phyloP scores from a whole-genome alignment of 2,888 invertebrate genomes.

The Lucinisca nassula region DNA sequence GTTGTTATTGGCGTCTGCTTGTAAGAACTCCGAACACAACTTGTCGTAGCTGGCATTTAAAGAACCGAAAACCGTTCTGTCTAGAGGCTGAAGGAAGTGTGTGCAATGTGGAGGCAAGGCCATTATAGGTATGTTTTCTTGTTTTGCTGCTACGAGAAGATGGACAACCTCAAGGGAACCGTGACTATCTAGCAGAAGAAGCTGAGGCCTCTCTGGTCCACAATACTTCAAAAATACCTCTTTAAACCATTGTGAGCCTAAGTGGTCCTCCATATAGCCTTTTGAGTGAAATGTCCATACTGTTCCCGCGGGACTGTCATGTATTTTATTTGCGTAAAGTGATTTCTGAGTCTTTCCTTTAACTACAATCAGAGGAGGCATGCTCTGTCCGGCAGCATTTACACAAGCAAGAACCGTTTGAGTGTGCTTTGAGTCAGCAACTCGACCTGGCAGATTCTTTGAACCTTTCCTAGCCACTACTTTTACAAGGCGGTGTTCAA shows the following conservation, averaged over 20 bases:
- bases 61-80: too few species aligned
- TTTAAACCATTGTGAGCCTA: constrained; percentile 10
- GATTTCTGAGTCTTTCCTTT: neutral
- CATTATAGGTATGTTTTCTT: neutral
- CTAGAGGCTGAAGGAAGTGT: too few species aligned
- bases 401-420: neutral
- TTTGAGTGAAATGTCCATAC: constrained; percentile 16
- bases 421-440: neutral
- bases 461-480: neutral
- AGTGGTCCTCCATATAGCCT: constrained; percentile 21
- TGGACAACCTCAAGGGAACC: neutral
- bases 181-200: constrained; percentile 6
- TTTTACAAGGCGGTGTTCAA: neutral
- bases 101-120: neutral
- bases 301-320: neutral
- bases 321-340: neutral
- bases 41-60: too few species aligned
- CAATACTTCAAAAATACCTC: neutral
- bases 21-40: too few species aligned
- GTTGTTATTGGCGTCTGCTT: too few species aligned
- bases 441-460: neutral
- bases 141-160: neutral
- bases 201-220: neutral
- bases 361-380: neutral
- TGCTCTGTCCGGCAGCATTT: neutral